A percentile compares a stretch with the other conserved stretches of the same genome.
phyloP scores from a whole-genome alignment of 2,888 invertebrate genomes.

The Ditula angustiorana region DNA sequence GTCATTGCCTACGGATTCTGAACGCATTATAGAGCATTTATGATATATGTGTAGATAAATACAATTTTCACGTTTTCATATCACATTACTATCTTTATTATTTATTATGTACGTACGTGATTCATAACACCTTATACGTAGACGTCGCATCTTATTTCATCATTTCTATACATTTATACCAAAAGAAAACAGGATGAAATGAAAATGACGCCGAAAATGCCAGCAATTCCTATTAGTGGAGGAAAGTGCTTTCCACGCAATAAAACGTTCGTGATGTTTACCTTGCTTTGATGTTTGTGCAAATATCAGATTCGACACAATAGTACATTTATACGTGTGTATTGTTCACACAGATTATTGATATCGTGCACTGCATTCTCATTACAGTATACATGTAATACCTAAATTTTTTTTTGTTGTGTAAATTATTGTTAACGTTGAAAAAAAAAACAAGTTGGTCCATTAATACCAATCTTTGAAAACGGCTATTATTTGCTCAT shows the following conservation, averaged over 20 bases:
- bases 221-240: conserved; percentile 24
- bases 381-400: neutral
- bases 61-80: too few species aligned
- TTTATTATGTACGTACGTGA: too few species aligned
- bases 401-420: neutral
- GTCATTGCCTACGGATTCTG: too few species aligned
- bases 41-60: too few species aligned
- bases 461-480: too few species aligned
- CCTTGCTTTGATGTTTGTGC: conserved; percentile 29
- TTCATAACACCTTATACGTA: neutral
- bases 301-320: conserved; percentile 28
- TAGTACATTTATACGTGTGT: conserved; percentile 20
- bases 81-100: too few species aligned
- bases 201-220: conserved; percentile 17
- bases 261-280: conserved; percentile 29
- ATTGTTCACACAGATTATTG: conserved; percentile 23
- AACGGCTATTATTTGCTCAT: too few species aligned
- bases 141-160: neutral
- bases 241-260: conserved; percentile 28
- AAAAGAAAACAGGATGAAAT: conserved; percentile 15
- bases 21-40: too few species aligned
- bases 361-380: conserved; percentile 7
- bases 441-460: too few species aligned
- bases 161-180: neutral
- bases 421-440: too few species aligned